phyloP scores from a whole-genome alignment of 2,797 vertebrate species.

The Chrysocyon brachyurus region DNA sequence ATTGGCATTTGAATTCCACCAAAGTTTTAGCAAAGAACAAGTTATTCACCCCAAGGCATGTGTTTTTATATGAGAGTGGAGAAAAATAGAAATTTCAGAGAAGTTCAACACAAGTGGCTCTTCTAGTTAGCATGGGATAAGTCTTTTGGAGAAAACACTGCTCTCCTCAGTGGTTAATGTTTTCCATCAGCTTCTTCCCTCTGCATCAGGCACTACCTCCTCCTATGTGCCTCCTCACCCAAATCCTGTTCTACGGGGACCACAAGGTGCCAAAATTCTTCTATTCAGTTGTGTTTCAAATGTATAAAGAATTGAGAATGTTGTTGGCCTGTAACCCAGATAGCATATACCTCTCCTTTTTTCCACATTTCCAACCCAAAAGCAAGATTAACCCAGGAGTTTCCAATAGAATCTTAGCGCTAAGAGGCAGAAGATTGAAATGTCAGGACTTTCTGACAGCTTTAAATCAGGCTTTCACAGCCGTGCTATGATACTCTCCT shows the following conservation, averaged over 20 bases:
- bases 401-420: constrained; percentile 65
- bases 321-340: constrained; percentile 51
- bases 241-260: not conserved
- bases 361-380: constrained; percentile 69
- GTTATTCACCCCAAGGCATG: constrained; percentile 49
- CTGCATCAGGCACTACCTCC: not conserved
- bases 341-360: not conserved
- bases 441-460: constrained; percentile 51
- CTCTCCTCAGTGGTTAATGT: not conserved
- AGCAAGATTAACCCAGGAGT: constrained; percentile 61
- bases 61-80: constrained; percentile 5
- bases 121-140: not conserved
- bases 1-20: constrained; percentile 16
- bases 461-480: not conserved
- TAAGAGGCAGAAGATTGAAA: constrained; percentile 55
- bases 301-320: constrained; percentile 27
- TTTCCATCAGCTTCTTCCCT: not conserved
- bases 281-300: constrained; percentile 66
- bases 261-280: not conserved
- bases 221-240: not conserved
- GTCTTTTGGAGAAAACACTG: not conserved
- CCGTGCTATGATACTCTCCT: not conserved
- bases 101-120: not conserved
- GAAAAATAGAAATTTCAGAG: constrained; percentile 3
- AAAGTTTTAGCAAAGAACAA: constrained; percentile 15